These are phyloP conservation scores for Azemiops feae DNA, from an alignment of 2,113 vertebrate species.

Conservation along the genomic window DNA sequence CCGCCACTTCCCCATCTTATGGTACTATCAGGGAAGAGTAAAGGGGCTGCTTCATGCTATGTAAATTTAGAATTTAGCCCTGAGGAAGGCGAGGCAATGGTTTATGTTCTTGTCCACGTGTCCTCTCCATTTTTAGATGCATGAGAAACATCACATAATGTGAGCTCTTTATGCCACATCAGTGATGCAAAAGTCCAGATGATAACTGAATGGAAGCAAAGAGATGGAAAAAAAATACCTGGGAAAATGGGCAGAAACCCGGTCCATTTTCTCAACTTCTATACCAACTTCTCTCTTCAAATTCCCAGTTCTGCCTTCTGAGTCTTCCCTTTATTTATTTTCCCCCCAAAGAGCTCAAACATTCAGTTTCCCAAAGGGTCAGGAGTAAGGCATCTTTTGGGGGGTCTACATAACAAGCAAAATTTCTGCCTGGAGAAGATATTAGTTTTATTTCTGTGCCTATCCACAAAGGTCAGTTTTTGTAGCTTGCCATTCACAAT, in stretches of 20 bases:
- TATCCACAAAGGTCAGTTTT: not conserved
- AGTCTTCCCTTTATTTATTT: not conserved
- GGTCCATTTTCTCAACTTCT: not conserved
- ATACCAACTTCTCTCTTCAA: not conserved
- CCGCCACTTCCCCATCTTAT: too few species aligned
- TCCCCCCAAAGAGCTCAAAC: not conserved
- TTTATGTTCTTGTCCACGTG: not conserved
- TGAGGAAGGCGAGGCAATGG: not conserved
- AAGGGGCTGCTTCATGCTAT: too few species aligned
- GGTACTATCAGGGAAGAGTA: too few species aligned
- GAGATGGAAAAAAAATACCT: not conserved
- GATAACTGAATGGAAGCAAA: not conserved
- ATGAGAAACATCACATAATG: not conserved
- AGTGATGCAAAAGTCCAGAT: not conserved
- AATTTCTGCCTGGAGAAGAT: not conserved
- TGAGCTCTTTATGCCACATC: not conserved
- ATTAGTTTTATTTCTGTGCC: not conserved
- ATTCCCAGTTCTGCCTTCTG: not conserved
- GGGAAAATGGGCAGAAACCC: not conserved
- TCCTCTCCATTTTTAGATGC: not conserved
- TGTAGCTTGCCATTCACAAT: not conserved
- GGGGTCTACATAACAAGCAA: not conserved
- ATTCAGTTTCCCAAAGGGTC: not conserved
- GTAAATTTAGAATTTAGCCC: too few species aligned
- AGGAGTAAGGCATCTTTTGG: not conserved